These are phyloP conservation scores for Dynastes grantii DNA, from an alignment of 2,888 invertebrate genomes.

Conservation along the genomic window DNA sequence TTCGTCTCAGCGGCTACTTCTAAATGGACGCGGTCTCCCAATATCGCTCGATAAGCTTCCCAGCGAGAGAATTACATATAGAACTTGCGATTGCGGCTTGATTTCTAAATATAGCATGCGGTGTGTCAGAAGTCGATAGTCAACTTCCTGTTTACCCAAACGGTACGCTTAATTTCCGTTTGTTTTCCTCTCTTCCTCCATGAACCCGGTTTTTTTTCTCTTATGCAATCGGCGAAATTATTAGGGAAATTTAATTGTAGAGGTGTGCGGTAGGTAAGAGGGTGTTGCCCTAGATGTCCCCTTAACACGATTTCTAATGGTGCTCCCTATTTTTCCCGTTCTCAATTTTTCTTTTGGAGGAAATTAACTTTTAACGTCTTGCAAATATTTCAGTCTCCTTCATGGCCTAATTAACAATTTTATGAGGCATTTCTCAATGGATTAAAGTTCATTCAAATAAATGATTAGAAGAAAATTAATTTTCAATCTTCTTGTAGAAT, in stretches of 20 bases:
- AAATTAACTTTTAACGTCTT: too few relatives aligned
- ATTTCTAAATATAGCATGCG: slow-evolving; percentile 48
- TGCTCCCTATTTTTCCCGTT: neutral
- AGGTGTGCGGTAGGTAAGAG: neutral
- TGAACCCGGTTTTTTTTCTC: neutral
- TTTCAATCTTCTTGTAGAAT: too few relatives aligned
- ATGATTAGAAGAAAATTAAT: too few relatives aligned
- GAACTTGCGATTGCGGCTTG: slow-evolving; percentile 27
- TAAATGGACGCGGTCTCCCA: neutral
- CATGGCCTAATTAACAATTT: too few relatives aligned
- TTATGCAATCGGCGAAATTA: slow-evolving; percentile 39
- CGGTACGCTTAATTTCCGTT: slow-evolving; percentile 50
- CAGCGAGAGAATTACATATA: slow-evolving; percentile 1
- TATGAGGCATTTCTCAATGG: too few relatives aligned
- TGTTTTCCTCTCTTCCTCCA: slow-evolving; percentile 12
- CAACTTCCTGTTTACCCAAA: slow-evolving; percentile 49
- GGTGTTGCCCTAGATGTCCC: neutral
- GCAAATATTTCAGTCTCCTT: too few relatives aligned
- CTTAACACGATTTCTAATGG: neutral
- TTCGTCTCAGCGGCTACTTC: neutral
- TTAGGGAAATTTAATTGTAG: slow-evolving; percentile 31
- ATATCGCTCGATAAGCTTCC: slow-evolving; percentile 24
- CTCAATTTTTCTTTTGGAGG: too few relatives aligned
- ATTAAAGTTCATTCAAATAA: too few relatives aligned
- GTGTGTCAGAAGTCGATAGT: slow-evolving; percentile 49